Percentiles rank a stretch among this genome's conserved stretches.
phyloP scores from a whole-genome alignment of 2,113 vertebrate genomes.

The Thermophis baileyi region DNA sequence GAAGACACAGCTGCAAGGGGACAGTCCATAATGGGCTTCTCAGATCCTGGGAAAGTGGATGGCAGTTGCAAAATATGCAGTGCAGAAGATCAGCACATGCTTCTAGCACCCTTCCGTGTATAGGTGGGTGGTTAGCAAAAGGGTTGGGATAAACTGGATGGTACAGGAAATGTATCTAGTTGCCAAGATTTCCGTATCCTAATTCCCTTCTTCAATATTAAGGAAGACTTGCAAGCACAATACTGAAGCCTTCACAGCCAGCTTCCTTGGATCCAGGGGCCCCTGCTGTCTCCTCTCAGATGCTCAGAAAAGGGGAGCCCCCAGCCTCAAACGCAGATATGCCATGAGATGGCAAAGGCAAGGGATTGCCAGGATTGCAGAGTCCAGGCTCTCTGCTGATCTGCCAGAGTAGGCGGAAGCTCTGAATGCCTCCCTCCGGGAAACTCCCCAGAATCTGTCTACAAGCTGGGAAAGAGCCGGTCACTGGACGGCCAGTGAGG shows the following conservation, averaged over 20 bases:
- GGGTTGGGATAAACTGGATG: neutral
- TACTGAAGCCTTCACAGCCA: neutral
- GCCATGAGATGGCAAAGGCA: neutral
- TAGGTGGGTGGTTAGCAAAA: neutral
- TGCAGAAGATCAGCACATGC: neutral
- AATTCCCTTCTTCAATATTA: neutral
- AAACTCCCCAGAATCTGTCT: neutral
- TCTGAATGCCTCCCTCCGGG: accelerated
- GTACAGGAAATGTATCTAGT: neutral
- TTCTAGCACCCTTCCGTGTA: neutral
- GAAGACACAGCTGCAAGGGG: accelerated
- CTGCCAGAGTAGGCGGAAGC: neutral
- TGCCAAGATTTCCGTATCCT: neutral
- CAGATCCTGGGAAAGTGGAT: no score
- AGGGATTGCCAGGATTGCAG: neutral
- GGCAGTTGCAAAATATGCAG: neutral
- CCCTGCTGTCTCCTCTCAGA: neutral
- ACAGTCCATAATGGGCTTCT: neutral
- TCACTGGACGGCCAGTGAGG: neutral
- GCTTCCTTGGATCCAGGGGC: neutral
- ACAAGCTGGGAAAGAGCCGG: neutral
- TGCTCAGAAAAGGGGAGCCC: no score
- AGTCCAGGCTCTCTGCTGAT: neutral
- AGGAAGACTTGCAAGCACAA: neutral
- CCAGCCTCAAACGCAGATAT: no score